Base-by-base conservation (phyloP, 2,113 vertebrate genomes). In the Ifrita kowaldi region DNA sequence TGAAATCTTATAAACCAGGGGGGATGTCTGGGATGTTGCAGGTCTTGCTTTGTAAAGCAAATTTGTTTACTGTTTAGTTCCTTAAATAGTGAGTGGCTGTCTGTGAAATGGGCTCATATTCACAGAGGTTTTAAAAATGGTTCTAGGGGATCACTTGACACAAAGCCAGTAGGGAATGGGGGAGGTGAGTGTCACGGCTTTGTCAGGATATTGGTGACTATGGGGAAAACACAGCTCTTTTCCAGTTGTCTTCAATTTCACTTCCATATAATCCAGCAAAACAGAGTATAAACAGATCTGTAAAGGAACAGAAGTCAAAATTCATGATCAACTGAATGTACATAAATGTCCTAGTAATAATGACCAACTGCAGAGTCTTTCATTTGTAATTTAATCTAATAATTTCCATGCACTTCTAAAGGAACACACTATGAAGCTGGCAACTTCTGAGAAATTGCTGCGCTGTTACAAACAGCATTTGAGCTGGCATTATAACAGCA, bases 321-420 rank as follows among this genome's bases (percentile, higher is more conserved):
- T 76, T 80, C 73, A 42, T 1, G 32, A 96, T 97, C 93, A 95
- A 35, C 87, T 50, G 84, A 70, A 84, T 87, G 53, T 91, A 52
- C 69, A 46, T 85, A 90, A 96, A 94, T 71, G 94, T 86, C 87
- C 74, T 60, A 30, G 96, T 95, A 81, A 90, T 89, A 95, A 92
- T 78, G 78, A 90, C 97, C 96, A 59, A 89, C 98, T 80, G 94
- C 85, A 49, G 96, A 90, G 96, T 71, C 96, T 97, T 97, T 97
- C 90, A 95, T 97, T 97, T 96, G 96, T 97, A 97, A 97, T 95
- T 97, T 97, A 98, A 98, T 97, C 95, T 98, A 96, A 98, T 98
- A 97, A 98, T 98, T 98, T 98, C 94, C 68, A 55, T 96, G 91
- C 70, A 89, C 96, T 97, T 97, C 95, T 94, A 56, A 97, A 97